phyloP scores from a whole-genome alignment of 1,140 invertebrate species.

The Venturia canescens region DNA sequence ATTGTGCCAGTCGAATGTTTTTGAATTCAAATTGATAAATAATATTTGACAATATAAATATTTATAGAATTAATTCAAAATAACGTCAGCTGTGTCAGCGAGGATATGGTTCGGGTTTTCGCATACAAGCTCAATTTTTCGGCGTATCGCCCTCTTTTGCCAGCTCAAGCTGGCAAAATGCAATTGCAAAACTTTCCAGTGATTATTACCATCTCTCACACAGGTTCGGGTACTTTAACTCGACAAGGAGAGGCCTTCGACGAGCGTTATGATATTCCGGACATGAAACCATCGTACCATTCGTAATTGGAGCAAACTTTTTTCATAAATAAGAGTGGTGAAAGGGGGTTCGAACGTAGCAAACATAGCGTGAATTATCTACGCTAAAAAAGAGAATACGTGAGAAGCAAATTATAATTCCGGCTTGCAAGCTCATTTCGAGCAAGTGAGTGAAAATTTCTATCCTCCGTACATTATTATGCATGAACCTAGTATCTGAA shows the following conservation, averaged over 20 bases:
- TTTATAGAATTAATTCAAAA: too few relatives aligned
- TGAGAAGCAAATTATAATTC: background rate
- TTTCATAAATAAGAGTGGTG: constrained; percentile 59
- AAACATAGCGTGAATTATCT: background rate
- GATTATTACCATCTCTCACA: constrained; percentile 11
- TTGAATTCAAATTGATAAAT: too few relatives aligned
- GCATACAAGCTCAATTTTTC: background rate
- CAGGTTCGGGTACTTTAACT: background rate
- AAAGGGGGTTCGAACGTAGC: constrained; percentile 19
- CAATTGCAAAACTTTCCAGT: background rate
- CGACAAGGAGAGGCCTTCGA: background rate
- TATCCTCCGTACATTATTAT: too few relatives aligned
- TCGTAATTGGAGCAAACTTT: constrained; percentile 65
- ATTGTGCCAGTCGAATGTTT: too few relatives aligned
- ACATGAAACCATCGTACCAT: background rate
- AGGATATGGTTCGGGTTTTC: background rate
- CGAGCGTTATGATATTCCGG: constrained; percentile 13
- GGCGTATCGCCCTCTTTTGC: background rate
- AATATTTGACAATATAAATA: too few relatives aligned
- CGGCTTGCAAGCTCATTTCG: too few relatives aligned
- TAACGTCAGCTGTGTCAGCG: background rate
- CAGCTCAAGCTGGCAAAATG: background rate
- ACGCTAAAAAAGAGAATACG: background rate
- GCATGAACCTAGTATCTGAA: too few relatives aligned
- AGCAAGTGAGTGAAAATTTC: too few relatives aligned